Base-by-base conservation (phyloP, 2,888 invertebrate genomes). In the Orthosia gracilis region DNA sequence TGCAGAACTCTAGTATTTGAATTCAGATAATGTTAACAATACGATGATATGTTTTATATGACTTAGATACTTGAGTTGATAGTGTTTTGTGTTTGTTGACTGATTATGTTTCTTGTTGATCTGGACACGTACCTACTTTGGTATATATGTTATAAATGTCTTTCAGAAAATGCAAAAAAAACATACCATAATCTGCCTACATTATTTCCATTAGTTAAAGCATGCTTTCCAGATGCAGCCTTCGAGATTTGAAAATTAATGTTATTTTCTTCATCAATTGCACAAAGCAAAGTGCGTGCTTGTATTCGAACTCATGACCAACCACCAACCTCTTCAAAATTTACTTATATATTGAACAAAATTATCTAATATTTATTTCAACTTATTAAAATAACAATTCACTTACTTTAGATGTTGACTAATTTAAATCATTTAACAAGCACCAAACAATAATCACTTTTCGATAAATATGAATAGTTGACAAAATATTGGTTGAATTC, bases 21-120 rank as follows among this genome's bases (percentile, higher is more conserved):
- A 55, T 50, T 40, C 18, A 13, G 75, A 80, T 73, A 73, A 58
- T 57, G 58, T 70, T 15, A 58, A 58, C n/a, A 57, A 69, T 63
- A 26, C 18, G 5, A 54, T 52, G 18, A 3, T 26, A 71, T 18
- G 49, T 50, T 69, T 58, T 52, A 26, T 23, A 21, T 4, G 52
- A 23, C 58, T 52, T 59, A 31, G 2, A 15, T 62, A 23, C 23
- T 62, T 62, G n/a, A 55, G 45, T 45, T 50, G 18, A 61, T 11
- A 59, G 11, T 23, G 31, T 15, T 0, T 49, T 59, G 2, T 75
- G 21, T 64, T 78, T 40, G 49, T 58, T 54, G 9, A 52, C 12
- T 40, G 18, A 52, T 52, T 49, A 52, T 52, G 15, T 23, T 61
- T 26, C 11, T 47, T 54, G 50, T 69, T 74, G 23, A 57, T 23